Evolutionary conservation across 2,113 vertebrate species (phyloP), one percentile per base, ranked within the genome.

Genomic region (Gallinago media): DNA sequence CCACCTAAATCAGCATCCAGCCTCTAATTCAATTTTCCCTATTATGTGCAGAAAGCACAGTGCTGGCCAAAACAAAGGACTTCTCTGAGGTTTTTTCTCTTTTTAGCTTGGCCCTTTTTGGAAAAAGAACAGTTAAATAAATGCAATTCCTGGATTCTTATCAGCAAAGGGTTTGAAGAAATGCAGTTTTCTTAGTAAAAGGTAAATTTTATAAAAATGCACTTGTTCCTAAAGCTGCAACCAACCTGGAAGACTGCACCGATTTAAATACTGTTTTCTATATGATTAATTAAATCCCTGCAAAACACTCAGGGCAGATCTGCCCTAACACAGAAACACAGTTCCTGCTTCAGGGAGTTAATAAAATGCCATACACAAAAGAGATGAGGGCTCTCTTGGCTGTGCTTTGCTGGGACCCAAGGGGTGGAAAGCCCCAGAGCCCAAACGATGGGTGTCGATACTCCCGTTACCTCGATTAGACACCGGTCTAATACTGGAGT

Each of bases 401-500:
- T 42, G 72, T 8, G 2, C 44, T 21, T 20, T 2, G 0, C 59
- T 16, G 4, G 36, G 61, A 62, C 38, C 26, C 36, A 8, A 5
- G 25, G 54, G 15, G 6, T 0, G 0, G 47, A 6, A 1, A 6
- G 32, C 54, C n/a, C 62, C 16, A 54, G 15, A 66, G 59, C 68
- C 70, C 59, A 5, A 38, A 44, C 0, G 0, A 12, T 46, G 11
- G 32, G n/a, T 8, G 19, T 11, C 0, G 0, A 10, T 16, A 10
- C 23, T 73, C 49, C 54, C 2, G 0, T 11, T 12, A 22, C 36
- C 21, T n/a, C 27, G 8, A 27, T 19, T 59, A 46, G 67, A 54
- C 3, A 3, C 4, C 8, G 18, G 20, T 18, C 67, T 80, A 40
- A 42, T 16, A 8, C 22, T 8, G 8, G 42, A 46, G 70, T 29